Percentiles rank a stretch among this genome's conserved stretches.
Evolutionary conservation across 2,113 vertebrate genomes (phyloP).

Genomic region (Neotragus pygmaeus): DNA sequence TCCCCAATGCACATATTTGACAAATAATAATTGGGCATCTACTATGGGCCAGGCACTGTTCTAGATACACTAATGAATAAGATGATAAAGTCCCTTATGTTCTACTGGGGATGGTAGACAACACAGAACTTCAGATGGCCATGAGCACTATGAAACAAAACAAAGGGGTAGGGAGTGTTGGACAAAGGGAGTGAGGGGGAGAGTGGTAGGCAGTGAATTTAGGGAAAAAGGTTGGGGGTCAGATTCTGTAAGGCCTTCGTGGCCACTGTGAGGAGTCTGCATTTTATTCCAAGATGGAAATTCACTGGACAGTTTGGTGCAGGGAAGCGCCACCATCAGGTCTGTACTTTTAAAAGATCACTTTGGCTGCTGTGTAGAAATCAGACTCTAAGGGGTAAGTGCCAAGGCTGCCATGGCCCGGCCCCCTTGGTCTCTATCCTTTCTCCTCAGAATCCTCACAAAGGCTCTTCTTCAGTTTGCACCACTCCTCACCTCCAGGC

Average conservation of each 20-base stretch:
- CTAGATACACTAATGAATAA: not conserved
- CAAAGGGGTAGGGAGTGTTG: not conserved
- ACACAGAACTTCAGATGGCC: not conserved
- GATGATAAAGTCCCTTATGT: not conserved
- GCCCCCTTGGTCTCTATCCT: not conserved
- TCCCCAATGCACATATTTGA: not conserved
- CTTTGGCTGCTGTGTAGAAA: constrained; percentile 5
- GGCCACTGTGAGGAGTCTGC: not conserved
- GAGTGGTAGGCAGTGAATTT: not conserved
- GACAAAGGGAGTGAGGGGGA: not conserved
- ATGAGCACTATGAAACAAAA: not conserved
- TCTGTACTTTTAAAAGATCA: not conserved
- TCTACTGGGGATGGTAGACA: not conserved
- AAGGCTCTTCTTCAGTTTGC: not conserved
- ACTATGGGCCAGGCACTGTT: not conserved
- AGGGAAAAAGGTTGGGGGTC: not conserved
- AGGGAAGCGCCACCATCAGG: not conserved
- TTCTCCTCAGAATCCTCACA: not conserved
- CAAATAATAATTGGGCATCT: not conserved
- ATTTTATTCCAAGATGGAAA: constrained; percentile 8
- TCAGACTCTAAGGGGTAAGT: not conserved
- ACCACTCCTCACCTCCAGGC: not conserved
- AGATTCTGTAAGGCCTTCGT: not conserved
- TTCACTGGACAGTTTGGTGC: not conserved
- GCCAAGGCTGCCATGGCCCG: not conserved